A percentile compares a stretch with the other conserved stretches of the same genome.
Conservation (phyloP, 2,113 vertebrate species). For the Oreochromis niloticus region DNA sequence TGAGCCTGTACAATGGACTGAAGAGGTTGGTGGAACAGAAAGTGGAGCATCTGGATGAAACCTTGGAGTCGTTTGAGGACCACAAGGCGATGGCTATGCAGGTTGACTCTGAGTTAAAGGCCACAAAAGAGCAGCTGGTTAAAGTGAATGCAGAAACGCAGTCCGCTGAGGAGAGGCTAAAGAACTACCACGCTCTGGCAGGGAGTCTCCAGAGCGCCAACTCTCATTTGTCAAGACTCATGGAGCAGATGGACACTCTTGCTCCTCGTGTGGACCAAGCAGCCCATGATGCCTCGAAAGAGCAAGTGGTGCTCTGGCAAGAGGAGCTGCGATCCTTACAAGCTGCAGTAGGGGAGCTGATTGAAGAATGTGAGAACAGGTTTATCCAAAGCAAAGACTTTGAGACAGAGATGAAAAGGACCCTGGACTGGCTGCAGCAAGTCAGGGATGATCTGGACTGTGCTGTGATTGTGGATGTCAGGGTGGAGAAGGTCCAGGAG, state of each 20-base stretch:
- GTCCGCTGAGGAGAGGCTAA: constrained; percentile 88
- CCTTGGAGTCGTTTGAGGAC: constrained; percentile 77
- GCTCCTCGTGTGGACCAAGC: constrained; percentile 78
- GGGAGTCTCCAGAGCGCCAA: constrained; percentile 85
- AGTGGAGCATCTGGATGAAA: constrained; percentile 80
- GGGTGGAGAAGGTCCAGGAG: constrained; percentile 87
- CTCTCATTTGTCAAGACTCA: constrained; percentile 80
- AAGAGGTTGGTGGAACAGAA: constrained; percentile 83
- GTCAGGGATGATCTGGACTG: constrained; percentile 80
- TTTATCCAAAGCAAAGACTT: constrained; percentile 86
- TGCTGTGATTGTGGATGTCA: constrained; percentile 79
- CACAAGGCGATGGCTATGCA: constrained; percentile 82
- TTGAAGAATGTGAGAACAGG: constrained; percentile 86
- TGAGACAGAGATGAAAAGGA: constrained; percentile 86
- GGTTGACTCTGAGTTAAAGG: constrained; percentile 78
- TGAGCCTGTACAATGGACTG: constrained; percentile 77
- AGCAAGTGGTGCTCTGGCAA: constrained; percentile 82
- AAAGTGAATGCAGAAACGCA: constrained; percentile 87
- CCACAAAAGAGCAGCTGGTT: constrained; percentile 75
- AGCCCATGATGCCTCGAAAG: constrained; percentile 75
- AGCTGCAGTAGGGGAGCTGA: constrained; percentile 73
- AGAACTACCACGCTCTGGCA: constrained; percentile 84
- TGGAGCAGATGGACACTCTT: constrained; percentile 84
- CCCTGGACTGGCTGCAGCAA: constrained; percentile 86
- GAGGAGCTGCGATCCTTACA: constrained; percentile 83